Conservation (phyloP, 2,113 vertebrate genomes). For the Carlito syrichta region DNA sequence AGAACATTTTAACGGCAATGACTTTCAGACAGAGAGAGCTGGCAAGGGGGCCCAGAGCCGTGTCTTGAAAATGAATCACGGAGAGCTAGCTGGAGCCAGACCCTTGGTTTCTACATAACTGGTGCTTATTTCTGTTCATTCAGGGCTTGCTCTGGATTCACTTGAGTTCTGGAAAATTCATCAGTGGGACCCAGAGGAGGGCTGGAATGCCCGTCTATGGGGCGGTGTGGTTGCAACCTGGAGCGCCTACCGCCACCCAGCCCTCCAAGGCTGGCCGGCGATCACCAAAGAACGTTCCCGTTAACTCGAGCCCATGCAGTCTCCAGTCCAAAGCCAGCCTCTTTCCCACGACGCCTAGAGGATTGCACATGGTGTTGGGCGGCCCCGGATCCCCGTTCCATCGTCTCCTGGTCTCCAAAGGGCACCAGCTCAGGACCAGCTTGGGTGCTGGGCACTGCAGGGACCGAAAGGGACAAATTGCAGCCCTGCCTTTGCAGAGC, state of each 20-base stretch:
- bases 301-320: background rate
- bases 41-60: background rate
- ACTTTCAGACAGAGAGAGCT: constrained; percentile 11
- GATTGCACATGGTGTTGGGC: fast-evolving
- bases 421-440: fast-evolving
- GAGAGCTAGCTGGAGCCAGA: background rate
- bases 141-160: constrained; percentile 14
- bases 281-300: fast-evolving
- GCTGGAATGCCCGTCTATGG: background rate
- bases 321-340: background rate
- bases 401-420: background rate
- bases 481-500: background rate
- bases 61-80: constrained; percentile 66
- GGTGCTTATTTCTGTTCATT: constrained; percentile 46
- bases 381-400: fast-evolving
- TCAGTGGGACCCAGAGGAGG: constrained; percentile 15
- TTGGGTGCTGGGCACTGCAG: fast-evolving
- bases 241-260: background rate
- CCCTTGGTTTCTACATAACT: constrained; percentile 39
- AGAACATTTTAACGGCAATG: background rate
- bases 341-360: fast-evolving
- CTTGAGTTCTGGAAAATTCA: constrained; percentile 36
- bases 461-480: fast-evolving
- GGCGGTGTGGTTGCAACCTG: background rate
- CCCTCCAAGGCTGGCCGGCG: fast-evolving